Evolutionary conservation across 2,888 invertebrate genomes (phyloP), one percentile per base, ranked within the genome.

Genomic region (Diadegma fenestrale): DNA sequence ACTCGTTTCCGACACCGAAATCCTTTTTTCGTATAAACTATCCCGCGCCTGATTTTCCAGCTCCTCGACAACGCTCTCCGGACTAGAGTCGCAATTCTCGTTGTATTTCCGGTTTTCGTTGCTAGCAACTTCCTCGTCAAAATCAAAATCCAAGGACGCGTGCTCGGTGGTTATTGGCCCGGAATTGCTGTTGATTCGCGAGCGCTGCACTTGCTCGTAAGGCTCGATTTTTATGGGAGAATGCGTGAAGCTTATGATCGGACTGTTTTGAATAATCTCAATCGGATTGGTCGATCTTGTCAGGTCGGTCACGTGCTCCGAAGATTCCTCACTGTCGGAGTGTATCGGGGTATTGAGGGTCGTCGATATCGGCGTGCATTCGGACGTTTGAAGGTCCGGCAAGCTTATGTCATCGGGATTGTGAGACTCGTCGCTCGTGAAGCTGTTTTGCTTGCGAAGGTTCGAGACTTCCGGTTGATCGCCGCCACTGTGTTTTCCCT

Each of bases 311-410:
- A 87, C 88, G 66, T 89, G 91, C 19, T 91, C 90, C 2, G 93
- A 89, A 0, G 92, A 92, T 64, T 94, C 93, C 77, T 94, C 94
- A 48, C 91, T 93, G 51, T 94, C 94, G 0, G 94, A 93, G 68
- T 94, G 93, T 63, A 91, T 93, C 0, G 94, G 94, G 0, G 94
- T 94, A 69, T 94, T 94, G 2, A 94, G 80, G 1, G 94, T 93
- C 22, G 94, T 93, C 5, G 94, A 94, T 10, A 93, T 90, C 2
- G 93, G 91, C 3, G 93, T 93, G 48, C 93, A 93, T 72, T 93
- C 94, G 1, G 92, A 92, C 0, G 92, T 93, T 10, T 93, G 90
- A 26, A 94, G 80, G 75, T 94, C 94, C 0, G 94, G 94, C 80
- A 94, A 84, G 64, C 94, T 94, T 43, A 94, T 90, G 54, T 94